A percentile compares a stretch with the other conserved stretches of the same genome.
Evolutionary conservation across 2,797 vertebrate species (phyloP).

Genomic region (Poecilia gillii): DNA sequence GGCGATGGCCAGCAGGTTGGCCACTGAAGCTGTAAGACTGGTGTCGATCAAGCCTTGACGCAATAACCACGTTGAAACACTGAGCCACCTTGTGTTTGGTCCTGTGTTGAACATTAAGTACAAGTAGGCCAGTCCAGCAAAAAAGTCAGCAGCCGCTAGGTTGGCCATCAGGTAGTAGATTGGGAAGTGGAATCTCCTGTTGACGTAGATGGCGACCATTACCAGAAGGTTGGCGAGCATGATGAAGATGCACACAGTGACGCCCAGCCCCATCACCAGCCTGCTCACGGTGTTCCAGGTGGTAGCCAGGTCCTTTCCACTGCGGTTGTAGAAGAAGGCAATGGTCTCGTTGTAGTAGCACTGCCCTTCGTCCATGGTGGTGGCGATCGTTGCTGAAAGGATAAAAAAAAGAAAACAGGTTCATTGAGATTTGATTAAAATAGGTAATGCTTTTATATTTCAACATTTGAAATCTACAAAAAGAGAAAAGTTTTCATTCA

Average conservation of each 20-base stretch:
- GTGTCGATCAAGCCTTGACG: constrained; percentile 98
- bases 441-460: background rate
- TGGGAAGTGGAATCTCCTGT: constrained; percentile 98
- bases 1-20: constrained; percentile 95
- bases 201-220: constrained; percentile 99
- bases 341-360: constrained; percentile 99
- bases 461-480: background rate
- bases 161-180: constrained; percentile 99
- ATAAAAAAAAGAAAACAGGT: constrained; percentile 1
- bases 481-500: background rate
- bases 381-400: constrained; percentile 44
- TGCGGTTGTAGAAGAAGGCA: constrained; percentile 98
- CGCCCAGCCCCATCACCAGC: constrained; percentile 98
- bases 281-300: constrained; percentile 97
- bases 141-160: constrained; percentile 98
- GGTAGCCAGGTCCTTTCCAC: constrained; percentile 90
- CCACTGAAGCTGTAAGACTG: constrained; percentile 95
- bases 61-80: constrained; percentile 96
- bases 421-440: background rate
- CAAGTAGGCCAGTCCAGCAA: constrained; percentile 97
- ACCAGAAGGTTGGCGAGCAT: constrained; percentile 98
- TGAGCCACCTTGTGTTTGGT: constrained; percentile 94
- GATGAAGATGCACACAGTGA: constrained; percentile 99
- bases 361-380: constrained; percentile 85
- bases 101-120: constrained; percentile 99